Evolutionary conservation across 2,113 vertebrate species (phyloP).

Genomic region (Osmerus mordax): DNA sequence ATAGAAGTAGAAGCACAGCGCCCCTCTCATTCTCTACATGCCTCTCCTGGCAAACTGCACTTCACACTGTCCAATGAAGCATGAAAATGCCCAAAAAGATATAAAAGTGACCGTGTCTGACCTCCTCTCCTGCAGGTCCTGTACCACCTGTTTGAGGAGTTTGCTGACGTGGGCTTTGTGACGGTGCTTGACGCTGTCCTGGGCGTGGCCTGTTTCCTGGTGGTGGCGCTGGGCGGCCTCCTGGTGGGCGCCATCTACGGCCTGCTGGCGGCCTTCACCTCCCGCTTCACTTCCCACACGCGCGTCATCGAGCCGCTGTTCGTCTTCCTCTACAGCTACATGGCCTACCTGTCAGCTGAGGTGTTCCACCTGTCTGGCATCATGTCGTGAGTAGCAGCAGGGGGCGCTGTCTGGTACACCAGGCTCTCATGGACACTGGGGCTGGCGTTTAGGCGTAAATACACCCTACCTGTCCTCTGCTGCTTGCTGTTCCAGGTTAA

Average conservation of each 20-base stretch:
- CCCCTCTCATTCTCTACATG: too few species aligned
- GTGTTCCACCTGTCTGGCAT: slow-evolving; percentile 96
- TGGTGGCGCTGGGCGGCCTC: slow-evolving; percentile 87
- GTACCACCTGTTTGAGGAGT: slow-evolving; percentile 94
- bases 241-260: slow-evolving; percentile 87
- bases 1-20: too few species aligned
- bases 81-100: too few species aligned
- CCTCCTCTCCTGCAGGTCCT: slow-evolving; percentile 76
- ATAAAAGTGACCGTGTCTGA: too few species aligned
- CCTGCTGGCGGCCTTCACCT: slow-evolving; percentile 87
- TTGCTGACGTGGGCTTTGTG: slow-evolving; percentile 72
- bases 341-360: slow-evolving; percentile 94
- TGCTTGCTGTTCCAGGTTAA: slow-evolving; percentile 73
- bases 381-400: slow-evolving; percentile 86
- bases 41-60: too few species aligned
- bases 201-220: slow-evolving; percentile 90
- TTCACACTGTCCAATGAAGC: too few species aligned
- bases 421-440: neutral
- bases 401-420: neutral
- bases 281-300: slow-evolving; percentile 90
- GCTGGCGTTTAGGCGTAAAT: too few species aligned
- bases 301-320: slow-evolving; percentile 97
- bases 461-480: neutral
- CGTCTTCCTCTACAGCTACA: slow-evolving; percentile 98
- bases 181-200: slow-evolving; percentile 80